Percentiles rank a stretch among this genome's conserved stretches.
Conservation (phyloP, 2,888 invertebrate genomes). For the Archips xylosteana region DNA sequence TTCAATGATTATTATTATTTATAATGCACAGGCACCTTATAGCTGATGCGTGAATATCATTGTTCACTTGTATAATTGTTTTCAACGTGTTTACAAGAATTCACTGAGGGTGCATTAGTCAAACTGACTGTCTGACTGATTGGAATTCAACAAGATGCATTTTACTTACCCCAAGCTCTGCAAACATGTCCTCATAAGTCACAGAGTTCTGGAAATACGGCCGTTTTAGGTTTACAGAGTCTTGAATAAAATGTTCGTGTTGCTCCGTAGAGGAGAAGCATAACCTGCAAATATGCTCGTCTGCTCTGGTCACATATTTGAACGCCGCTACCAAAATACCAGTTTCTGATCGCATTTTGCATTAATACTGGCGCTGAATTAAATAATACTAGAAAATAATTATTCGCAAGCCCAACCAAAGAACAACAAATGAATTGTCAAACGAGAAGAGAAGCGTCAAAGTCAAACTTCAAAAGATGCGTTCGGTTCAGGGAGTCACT, state of each 20-base stretch:
- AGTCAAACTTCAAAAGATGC: too few species aligned
- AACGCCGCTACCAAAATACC: constrained; percentile 53
- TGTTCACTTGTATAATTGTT: too few species aligned
- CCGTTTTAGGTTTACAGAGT: constrained; percentile 55
- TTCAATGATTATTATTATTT: too few species aligned
- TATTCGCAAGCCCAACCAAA: background rate
- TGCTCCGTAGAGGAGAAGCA: constrained; percentile 64
- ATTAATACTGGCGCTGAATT: background rate
- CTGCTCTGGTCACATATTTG: constrained; percentile 63
- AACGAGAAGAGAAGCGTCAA: too few species aligned
- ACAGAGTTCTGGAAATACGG: constrained; percentile 59
- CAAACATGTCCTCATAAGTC: constrained; percentile 63
- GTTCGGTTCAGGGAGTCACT: too few species aligned
- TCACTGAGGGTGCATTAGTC: too few species aligned
- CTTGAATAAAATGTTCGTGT: constrained; percentile 58
- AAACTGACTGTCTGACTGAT: background rate
- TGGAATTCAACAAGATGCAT: background rate
- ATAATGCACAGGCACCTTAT: too few species aligned
- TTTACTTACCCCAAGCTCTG: constrained; percentile 65
- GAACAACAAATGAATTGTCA: background rate
- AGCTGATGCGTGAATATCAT: too few species aligned
- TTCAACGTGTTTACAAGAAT: too few species aligned
- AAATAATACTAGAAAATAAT: background rate
- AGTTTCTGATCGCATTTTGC: constrained; percentile 50
- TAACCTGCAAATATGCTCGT: constrained; percentile 71